Evolutionary conservation across 2,888 invertebrate genomes (phyloP), one percentile per base, ranked within the genome.

Genomic region (Troglohyphantes excavatus): DNA sequence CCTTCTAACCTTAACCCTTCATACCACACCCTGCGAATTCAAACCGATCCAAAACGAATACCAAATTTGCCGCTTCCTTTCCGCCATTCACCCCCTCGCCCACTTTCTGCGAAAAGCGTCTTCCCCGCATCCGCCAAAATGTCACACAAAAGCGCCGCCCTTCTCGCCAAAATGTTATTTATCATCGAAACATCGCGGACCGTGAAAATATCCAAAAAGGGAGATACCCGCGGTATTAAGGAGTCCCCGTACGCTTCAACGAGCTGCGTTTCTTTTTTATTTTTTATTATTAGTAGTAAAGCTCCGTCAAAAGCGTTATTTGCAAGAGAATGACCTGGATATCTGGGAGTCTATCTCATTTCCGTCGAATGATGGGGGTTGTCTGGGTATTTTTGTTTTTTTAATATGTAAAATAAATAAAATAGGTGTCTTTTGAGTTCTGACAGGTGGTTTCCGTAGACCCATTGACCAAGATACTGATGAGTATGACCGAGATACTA

Each of bases 321-420:
- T 85, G 85, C 67, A 53, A 59, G 73, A 84, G 81, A 81, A 68
- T 72, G 61, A n/a, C n/a, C 33, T 2, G 82, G 59, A 72, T 82
- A 75, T 84, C 33, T 53, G 76, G 76, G 76, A 76, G 85, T 85
- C 85, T 85, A 27, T 68, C 76, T 76, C 85, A 85, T 85, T 85
- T 85, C 85, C 85, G 85, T 17, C 68, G 9, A 6, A 13, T 53
- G 76, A 85, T 76, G 85, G 68, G n/a, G 85, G 27, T 82, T 82
- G 17, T 61, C 21, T 76, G 19, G 7, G 26, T 75, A 17, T 43
- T 43, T 13, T 78, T 72, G 9, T 33, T n/a, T 33, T 61, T 27
- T 82, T 67, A 33, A 6, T n/a, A 33, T 33, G 33, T 33, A 33
- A 3, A 33, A n/a, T 3, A 33, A 3, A 33, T 33, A 33, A 33